A percentile compares a stretch with the other conserved stretches of the same genome.
Conservation (phyloP, 2,113 vertebrate species). For the Benitochromis conjunctus region DNA sequence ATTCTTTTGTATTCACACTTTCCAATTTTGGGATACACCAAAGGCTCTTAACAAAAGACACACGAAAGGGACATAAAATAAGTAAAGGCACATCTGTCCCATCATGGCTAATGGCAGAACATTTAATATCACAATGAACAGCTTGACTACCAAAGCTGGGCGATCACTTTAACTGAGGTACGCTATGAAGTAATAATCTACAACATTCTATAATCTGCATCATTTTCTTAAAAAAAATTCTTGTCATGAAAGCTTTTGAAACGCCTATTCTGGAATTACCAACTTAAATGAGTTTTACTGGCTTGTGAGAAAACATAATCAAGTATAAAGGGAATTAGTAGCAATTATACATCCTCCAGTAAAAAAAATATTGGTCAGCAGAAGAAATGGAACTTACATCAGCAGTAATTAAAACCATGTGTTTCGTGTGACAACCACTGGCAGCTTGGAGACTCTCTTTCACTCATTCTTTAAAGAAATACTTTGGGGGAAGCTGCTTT, state of each 20-base stretch:
- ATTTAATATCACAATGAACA: conserved; percentile 4
- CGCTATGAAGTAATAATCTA: neutral
- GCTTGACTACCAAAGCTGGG: neutral
- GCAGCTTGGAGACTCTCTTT: neutral
- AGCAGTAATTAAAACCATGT: neutral
- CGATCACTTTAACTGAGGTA: neutral
- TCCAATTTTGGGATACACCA: neutral
- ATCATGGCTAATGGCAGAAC: neutral
- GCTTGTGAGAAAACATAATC: neutral
- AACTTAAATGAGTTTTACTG: neutral
- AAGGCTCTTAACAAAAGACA: conserved; percentile 9
- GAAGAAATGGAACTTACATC: neutral
- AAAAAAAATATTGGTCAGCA: neutral
- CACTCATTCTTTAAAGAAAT: neutral
- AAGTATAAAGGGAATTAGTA: neutral
- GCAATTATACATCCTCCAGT: neutral
- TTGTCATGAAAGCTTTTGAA: neutral
- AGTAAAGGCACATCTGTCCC: neutral
- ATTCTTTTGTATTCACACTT: conserved; percentile 19
- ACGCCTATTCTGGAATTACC: neutral
- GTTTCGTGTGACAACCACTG: neutral
- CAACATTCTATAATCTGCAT: neutral
- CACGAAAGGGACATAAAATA: conserved; percentile 12
- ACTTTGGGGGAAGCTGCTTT: neutral
- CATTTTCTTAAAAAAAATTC: neutral